A percentile compares a stretch with the other conserved stretches of the same genome.
Evolutionary conservation across 2,113 vertebrate genomes (phyloP).

Genomic region (Pogonocichla stellata): DNA sequence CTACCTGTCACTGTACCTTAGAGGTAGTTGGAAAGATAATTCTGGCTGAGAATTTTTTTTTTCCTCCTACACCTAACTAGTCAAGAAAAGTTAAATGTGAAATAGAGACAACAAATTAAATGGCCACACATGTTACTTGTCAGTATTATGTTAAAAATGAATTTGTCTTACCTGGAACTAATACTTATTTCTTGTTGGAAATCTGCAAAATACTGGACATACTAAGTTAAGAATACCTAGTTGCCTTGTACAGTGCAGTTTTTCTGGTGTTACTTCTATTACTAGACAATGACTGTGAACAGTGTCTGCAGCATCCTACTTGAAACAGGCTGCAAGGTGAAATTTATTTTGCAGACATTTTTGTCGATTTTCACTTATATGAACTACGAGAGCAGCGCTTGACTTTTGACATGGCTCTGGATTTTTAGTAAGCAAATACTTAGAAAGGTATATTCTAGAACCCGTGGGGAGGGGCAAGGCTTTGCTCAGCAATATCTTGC

Average conservation of each 20-base stretch:
- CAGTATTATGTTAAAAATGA: neutral
- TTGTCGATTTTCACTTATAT: rapidly evolving
- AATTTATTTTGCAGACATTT: neutral
- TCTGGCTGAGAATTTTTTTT: neutral
- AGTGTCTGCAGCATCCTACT: neutral
- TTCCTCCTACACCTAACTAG: neutral
- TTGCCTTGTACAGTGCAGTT: neutral
- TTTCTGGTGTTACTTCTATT: neutral
- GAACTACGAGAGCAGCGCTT: neutral
- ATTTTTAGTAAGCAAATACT: slow-evolving; percentile 33
- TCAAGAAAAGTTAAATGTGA: neutral
- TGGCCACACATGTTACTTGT: neutral
- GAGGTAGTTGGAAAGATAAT: neutral
- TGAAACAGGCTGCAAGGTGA: neutral
- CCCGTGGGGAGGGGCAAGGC: neutral
- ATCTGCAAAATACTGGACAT: neutral
- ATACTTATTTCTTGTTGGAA: neutral
- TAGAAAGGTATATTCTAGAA: slow-evolving; percentile 58
- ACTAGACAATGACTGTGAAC: neutral
- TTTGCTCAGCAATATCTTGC: slow-evolving; percentile 21
- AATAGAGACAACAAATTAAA: neutral
- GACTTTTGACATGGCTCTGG: neutral
- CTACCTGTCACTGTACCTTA: neutral
- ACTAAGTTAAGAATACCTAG: neutral
- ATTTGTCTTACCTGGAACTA: neutral